Evolutionary conservation across 92 coral and sea anemone species (phyloP), one percentile per base, ranked within the genome.

Genomic region (Epizoanthus rinbou): DNA sequence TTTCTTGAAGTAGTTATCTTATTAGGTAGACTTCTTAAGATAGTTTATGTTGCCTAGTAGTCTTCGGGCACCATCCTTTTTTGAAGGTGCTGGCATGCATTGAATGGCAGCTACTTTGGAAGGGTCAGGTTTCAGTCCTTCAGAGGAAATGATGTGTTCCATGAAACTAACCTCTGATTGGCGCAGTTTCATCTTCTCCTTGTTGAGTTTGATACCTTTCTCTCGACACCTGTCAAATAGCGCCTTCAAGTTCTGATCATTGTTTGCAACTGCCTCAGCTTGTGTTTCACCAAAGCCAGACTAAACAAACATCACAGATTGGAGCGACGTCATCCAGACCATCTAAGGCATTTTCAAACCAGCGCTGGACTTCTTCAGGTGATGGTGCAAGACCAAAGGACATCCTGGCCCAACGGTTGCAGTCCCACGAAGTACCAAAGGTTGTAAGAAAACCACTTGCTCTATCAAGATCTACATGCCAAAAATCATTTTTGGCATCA

Each of bases 391-490:
- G 75, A 15, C 74, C 84, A 23, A 85, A 76, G 13, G 85, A 78
- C 76, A 81, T 47, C 5, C 76, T 39, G 8, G 78, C 54, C 85
- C 69, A 81, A 24, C 85, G 80, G 70, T 43, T 50, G 74, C 19
- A 65, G 75, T 13, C 82, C 73, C 87, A 67, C 8, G 85, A 66
- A 24, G 76, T 67, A 52, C 47, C 24, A 24, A 81, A 81, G 66
- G 85, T 66, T 7, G 83, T 79, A 33, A 79, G 73, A 8, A 45
- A 83, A 41, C 79, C 70, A 15, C 70, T 69, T 4, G 5, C 53
- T 60, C 57, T 69, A 72, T 83, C 80, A 60, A 83, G 47, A 41
- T 76, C 71, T 4, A 72, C 86, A 58, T 83, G 86, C 86, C 86
- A 83, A 72, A 83, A 72, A 23, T 80, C 28, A 72, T 70, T 17